A percentile compares a stretch with the other conserved stretches of the same genome.
phyloP scores from a whole-genome alignment of 2,888 invertebrate species.

The Adelognathus sp. region DNA sequence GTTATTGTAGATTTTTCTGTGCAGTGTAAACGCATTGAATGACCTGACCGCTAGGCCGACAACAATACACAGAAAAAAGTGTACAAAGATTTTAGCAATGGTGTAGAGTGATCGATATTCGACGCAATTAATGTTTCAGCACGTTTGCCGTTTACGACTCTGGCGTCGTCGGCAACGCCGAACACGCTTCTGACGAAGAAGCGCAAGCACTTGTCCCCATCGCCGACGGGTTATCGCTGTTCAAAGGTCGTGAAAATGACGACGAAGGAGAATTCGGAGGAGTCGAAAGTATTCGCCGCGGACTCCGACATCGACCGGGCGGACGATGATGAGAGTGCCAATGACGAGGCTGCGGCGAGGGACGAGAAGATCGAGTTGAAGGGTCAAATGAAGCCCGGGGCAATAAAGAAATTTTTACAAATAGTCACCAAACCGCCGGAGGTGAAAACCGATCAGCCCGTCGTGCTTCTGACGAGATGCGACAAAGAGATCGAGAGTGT shows the following conservation, averaged over 20 bases:
- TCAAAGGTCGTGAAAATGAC: constrained; percentile 71
- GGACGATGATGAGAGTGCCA: constrained; percentile 12
- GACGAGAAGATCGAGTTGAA: constrained; percentile 60
- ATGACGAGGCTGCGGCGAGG: constrained; percentile 37
- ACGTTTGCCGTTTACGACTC: constrained; percentile 74
- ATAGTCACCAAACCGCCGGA: constrained; percentile 54
- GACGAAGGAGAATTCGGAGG: constrained; percentile 66
- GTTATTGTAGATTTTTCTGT: neutral
- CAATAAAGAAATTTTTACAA: constrained; percentile 56
- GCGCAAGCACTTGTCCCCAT: constrained; percentile 71
- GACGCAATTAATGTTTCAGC: constrained; percentile 63
- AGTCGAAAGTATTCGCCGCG: neutral
- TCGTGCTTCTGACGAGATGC: constrained; percentile 68
- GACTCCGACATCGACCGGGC: constrained; percentile 24
- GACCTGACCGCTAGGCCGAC: too few relatives aligned
- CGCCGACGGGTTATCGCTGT: constrained; percentile 65
- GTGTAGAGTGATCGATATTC: constrained; percentile 3
- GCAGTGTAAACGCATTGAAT: too few relatives aligned
- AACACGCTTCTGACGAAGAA: constrained; percentile 69
- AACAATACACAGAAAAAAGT: too few relatives aligned
- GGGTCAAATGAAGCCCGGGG: constrained; percentile 51
- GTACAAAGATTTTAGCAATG: neutral
- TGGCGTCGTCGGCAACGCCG: constrained; percentile 65
- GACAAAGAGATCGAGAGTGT: constrained; percentile 56
- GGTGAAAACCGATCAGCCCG: constrained; percentile 59